These are phyloP conservation scores for Panopea generosa DNA, from an alignment of 2,888 invertebrate genomes.

Conservation along the genomic window DNA sequence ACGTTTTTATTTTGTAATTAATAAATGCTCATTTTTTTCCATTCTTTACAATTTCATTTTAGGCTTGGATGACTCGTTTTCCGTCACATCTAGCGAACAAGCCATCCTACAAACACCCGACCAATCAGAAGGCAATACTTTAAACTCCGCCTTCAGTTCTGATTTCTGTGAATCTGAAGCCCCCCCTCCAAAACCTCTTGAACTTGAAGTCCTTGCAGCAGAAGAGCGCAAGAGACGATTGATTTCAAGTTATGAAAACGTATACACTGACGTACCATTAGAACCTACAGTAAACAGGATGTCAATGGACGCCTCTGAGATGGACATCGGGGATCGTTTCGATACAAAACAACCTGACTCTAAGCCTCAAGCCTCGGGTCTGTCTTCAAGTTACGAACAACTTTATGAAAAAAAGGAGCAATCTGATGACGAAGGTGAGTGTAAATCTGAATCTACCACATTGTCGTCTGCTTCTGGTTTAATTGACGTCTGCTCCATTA, in stretches of 20 bases:
- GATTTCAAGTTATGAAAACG: conserved; percentile 76
- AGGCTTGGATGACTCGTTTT: conserved; percentile 47
- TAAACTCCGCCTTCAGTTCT: conserved; percentile 70
- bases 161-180: conserved; percentile 65
- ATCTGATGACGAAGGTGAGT: conserved; percentile 67
- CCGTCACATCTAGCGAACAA: conserved; percentile 72
- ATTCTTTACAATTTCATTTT: too few species aligned
- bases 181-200: conserved; percentile 54
- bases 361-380: conserved; percentile 69
- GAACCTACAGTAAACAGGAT: conserved; percentile 70
- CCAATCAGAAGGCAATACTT: conserved; percentile 79
- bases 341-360: conserved; percentile 77
- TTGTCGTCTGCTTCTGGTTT: conserved; percentile 61
- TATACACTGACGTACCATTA: conserved; percentile 73
- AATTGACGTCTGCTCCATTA: conserved; percentile 42
- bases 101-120: conserved; percentile 81
- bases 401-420: conserved; percentile 71
- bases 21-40: too few species aligned
- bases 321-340: conserved; percentile 81
- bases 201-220: conserved; percentile 59
- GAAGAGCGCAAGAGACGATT: conserved; percentile 58
- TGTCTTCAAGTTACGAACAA: conserved; percentile 80
- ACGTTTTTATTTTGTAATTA: too few species aligned
- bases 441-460: conserved; percentile 51
- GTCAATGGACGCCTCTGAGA: conserved; percentile 71